Base-by-base conservation (phyloP, 2,888 invertebrate genomes). In the Ennomos fuscantarius region DNA sequence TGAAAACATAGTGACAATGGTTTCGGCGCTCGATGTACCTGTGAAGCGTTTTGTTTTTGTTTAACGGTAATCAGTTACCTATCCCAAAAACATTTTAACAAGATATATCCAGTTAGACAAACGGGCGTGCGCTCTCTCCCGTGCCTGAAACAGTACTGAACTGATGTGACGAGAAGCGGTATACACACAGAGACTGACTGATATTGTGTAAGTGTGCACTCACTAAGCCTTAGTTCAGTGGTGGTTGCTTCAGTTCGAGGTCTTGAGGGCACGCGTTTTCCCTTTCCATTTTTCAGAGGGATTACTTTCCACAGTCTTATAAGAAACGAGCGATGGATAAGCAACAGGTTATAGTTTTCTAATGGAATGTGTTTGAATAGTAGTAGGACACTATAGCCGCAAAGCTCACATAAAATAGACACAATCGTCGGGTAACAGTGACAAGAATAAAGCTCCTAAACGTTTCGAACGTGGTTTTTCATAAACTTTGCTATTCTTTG, bases 71-170 rank as follows among this genome's bases (percentile, higher is more conserved):
- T 2, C 0, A 40, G 35, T 55, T 49, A 37, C 1, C 40, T 44
- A 43, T 9, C 15, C 35, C 36, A 54, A 50, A 24, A 54, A 61
- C 36, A 47, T 43, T 56, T 41, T 12, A 10, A 1, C 44, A 41
- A 52, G 9, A 56, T 50, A 34, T 43, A 47, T 40, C 9, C 11
- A 11, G 11, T 24, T 33, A 11, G 15, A 15, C 13, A 51, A 51
- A 55, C 12, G 55, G 55, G 74, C 89, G 89, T 81, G 80, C 78
- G 69, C 69, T 70, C 82, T 63, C 72, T 36, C 60, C 63, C 72
- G 65, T 72, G 67, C 58, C 82, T 79, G 77, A 81, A 84, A 74
- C 78, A 78, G 78, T 76, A 89, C 89, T 89, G 89, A 83, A 71
- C 72, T 24, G 24, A 24, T 6, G 24, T 24, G 1, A 24, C 6